Conservation (phyloP, 2,888 invertebrate species). For the Agonopterix subpropinquella region DNA sequence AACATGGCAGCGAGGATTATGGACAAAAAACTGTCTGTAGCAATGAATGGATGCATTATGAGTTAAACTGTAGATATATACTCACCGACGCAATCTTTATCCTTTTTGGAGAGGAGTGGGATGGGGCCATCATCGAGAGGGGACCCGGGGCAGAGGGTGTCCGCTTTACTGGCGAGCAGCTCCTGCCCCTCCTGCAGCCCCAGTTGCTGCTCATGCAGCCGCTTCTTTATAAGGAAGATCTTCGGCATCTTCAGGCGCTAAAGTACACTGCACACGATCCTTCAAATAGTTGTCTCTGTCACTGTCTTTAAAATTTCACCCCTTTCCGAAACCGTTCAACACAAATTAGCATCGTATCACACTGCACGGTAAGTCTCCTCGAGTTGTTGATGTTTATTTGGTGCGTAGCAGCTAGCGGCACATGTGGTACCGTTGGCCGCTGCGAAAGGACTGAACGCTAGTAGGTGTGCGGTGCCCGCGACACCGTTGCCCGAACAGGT, state of each 20-base stretch:
- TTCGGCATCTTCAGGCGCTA: conserved; percentile 85
- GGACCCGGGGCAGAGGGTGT: conserved; percentile 77
- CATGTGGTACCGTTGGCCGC: conserved; percentile 73
- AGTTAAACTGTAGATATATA: conserved; percentile 14
- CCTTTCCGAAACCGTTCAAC: conserved; percentile 29
- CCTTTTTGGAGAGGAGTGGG: conserved; percentile 76
- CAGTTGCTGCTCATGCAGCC: conserved; percentile 93
- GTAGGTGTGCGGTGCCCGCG: conserved; percentile 63
- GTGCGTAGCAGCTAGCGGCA: conserved; percentile 64
- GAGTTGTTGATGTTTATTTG: conserved; percentile 62
- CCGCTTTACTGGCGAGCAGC: conserved; percentile 78
- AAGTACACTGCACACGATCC: conserved; percentile 65
- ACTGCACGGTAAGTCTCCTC: conserved; percentile 66
- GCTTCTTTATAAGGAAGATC: conserved; percentile 93
- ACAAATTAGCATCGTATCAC: conserved; percentile 68
- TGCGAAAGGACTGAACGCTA: conserved; percentile 67
- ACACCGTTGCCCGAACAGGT: conserved; percentile 72
- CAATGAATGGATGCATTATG: conserved; percentile 24
- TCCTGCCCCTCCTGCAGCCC: conserved; percentile 89
- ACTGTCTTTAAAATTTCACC: conserved; percentile 57
- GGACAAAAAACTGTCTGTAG: conserved; percentile 19
- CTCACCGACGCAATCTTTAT: conserved; percentile 62
- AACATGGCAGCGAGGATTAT: conserved; percentile 16
- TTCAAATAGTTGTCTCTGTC: conserved; percentile 48
- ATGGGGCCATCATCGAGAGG: conserved; percentile 76